A percentile compares a stretch with the other conserved stretches of the same genome.
Conservation (phyloP, 2,888 invertebrate genomes). For the Athetis lepigone region DNA sequence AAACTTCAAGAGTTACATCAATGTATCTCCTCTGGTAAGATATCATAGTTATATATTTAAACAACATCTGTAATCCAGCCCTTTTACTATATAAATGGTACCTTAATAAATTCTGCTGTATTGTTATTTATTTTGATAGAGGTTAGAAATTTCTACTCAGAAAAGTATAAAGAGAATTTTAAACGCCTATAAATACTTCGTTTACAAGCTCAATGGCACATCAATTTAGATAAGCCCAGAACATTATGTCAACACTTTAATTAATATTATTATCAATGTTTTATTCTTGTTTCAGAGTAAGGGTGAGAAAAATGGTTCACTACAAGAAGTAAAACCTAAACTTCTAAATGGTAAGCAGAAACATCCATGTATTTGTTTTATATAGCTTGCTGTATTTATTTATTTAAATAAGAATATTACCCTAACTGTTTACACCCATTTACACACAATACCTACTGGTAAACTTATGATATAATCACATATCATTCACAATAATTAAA, state of each 20-base stretch:
- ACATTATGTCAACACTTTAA: background rate
- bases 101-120: conserved; percentile 20
- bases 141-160: conserved; percentile 49
- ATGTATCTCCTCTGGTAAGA: conserved; percentile 83
- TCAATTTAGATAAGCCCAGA: conserved; percentile 3
- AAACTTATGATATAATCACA: no score
- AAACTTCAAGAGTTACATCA: conserved; percentile 91
- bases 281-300: conserved; percentile 80
- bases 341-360: conserved; percentile 87
- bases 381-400: background rate
- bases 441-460: no score
- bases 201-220: background rate
- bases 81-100: background rate
- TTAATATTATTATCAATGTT: conserved; percentile 8
- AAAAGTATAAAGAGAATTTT: background rate
- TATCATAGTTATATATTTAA: conserved; percentile 3
- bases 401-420: no score
- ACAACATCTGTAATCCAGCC: background rate
- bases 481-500: no score
- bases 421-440: no score
- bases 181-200: background rate
- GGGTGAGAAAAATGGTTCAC: conserved; percentile 88
- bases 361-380: background rate
- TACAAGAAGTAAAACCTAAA: conserved; percentile 88
- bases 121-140: conserved; percentile 47